Conservation (phyloP, 2,113 vertebrate genomes). For the Malurus elegans region DNA sequence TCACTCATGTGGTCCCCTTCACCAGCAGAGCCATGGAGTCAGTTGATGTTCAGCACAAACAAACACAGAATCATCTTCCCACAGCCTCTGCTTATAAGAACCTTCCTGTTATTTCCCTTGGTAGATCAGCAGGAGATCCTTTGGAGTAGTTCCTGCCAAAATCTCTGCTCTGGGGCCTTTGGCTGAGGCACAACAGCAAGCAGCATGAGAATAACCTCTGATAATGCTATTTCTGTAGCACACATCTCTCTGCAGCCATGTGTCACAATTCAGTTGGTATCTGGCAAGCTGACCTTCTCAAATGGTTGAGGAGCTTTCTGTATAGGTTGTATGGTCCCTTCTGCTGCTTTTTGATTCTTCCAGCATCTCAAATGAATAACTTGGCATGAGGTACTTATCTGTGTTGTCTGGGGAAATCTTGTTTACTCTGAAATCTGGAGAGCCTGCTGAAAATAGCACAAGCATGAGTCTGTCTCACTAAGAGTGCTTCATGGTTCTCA, state of each 20-base stretch:
- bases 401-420: neutral
- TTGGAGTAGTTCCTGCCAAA: neutral
- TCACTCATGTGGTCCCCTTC: neutral
- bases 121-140: neutral
- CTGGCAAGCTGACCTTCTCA: neutral
- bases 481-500: neutral
- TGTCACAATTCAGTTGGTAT: neutral
- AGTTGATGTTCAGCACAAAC: neutral
- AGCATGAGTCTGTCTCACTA: neutral
- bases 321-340: neutral
- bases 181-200: neutral
- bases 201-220: neutral
- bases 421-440: conserved; percentile 2
- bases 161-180: neutral
- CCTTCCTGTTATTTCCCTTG: neutral
- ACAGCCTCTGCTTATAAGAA: neutral
- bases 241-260: neutral
- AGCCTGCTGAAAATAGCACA: neutral
- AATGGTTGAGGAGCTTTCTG: neutral
- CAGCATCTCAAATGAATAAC: neutral
- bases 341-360: neutral
- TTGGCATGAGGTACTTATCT: neutral
- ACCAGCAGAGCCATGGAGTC: neutral
- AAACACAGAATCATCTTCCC: neutral
- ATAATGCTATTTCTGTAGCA: neutral